Evolutionary conservation across 2,113 vertebrate species (phyloP).

Genomic region (Ahaetulla prasina): DNA sequence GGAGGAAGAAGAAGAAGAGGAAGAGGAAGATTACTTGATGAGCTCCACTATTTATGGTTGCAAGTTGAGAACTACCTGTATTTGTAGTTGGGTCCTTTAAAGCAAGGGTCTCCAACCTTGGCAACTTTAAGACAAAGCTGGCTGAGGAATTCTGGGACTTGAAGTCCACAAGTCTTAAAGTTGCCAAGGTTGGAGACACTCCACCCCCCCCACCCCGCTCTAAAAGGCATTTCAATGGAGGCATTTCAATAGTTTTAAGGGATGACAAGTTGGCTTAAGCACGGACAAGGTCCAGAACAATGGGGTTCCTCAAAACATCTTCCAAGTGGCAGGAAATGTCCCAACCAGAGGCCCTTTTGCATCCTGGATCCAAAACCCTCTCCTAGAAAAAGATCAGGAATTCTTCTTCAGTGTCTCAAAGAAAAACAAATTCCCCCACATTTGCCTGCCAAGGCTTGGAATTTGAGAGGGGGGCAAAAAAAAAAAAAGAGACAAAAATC

Average conservation of each 20-base stretch:
- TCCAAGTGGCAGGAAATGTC: not conserved
- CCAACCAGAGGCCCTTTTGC: no score
- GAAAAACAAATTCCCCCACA: no score
- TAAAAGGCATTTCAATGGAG: no score
- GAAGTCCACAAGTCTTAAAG: no score
- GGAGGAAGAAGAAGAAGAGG: no score
- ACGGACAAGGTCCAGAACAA: not conserved
- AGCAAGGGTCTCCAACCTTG: no score
- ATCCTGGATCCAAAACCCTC: not conserved
- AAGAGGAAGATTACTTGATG: not conserved
- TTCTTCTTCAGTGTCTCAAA: not conserved
- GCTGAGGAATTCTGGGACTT: no score
- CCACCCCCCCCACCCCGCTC: no score
- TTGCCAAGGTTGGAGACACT: no score
- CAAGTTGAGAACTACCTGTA: no score
- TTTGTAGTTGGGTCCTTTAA: not conserved
- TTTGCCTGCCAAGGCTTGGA: not conserved
- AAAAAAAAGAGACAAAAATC: not conserved
- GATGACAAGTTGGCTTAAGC: not conserved
- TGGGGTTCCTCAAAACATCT: not conserved
- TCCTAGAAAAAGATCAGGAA: not conserved
- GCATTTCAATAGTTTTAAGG: not conserved
- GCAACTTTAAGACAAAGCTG: no score
- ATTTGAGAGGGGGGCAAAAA: not conserved
- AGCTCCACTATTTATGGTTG: not conserved